These are phyloP conservation scores for Eupithecia subfuscata DNA, from an alignment of 2,888 invertebrate species.

Conservation along the genomic window DNA sequence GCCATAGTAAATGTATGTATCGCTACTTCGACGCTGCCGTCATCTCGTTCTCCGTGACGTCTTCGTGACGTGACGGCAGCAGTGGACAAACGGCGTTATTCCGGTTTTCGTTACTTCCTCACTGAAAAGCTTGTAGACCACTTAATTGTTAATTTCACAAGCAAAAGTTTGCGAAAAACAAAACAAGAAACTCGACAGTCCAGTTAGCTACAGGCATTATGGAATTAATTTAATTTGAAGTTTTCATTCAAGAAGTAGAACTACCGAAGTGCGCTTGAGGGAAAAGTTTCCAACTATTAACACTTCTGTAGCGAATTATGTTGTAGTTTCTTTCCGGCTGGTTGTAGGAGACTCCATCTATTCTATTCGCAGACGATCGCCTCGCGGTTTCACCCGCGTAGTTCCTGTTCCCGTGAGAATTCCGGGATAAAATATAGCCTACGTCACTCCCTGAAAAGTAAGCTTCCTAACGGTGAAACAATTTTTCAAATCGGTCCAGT, in stretches of 20 bases:
- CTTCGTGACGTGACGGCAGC: too few species aligned
- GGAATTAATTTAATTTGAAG: slow-evolving; percentile 17
- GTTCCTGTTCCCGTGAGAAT: too few species aligned
- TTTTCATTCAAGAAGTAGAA: slow-evolving; percentile 17
- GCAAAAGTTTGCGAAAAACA: slow-evolving; percentile 3
- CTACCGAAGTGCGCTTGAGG: slow-evolving; percentile 12
- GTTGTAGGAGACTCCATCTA: background rate
- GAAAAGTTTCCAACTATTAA: slow-evolving; percentile 13
- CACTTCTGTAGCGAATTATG: background rate
- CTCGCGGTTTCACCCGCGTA: too few species aligned
- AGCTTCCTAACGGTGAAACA: too few species aligned
- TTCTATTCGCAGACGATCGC: background rate
- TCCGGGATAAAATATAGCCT: too few species aligned
- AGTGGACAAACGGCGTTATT: background rate
- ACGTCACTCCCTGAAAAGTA: too few species aligned
- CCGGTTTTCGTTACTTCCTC: background rate
- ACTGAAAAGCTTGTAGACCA: background rate
- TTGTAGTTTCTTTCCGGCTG: background rate
- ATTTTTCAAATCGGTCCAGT: too few species aligned
- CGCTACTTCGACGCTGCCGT: too few species aligned
- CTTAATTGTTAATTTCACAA: slow-evolving; percentile 1
- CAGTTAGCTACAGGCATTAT: slow-evolving; percentile 28
- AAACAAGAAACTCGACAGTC: slow-evolving; percentile 14
- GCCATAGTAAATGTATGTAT: too few species aligned
- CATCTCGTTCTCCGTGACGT: too few species aligned